A percentile compares a stretch with the other conserved stretches of the same genome.
These are phyloP conservation scores for Vespertilio murinus DNA, from an alignment of 2,797 vertebrate genomes.

Conservation along the genomic window DNA sequence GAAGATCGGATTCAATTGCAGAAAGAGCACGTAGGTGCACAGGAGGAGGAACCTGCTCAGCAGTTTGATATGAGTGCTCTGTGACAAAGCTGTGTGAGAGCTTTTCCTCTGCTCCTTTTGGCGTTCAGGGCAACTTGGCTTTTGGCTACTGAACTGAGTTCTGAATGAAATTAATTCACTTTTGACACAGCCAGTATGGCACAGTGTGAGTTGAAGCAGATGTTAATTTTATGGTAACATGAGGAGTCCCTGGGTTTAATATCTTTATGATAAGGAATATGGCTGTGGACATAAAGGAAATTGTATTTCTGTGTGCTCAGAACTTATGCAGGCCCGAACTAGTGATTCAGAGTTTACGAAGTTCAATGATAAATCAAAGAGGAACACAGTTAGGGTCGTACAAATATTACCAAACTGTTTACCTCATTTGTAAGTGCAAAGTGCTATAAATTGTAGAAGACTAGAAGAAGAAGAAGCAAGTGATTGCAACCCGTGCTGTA, in stretches of 20 bases:
- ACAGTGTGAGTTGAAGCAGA: conserved; percentile 53
- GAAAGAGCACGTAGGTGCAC: neutral
- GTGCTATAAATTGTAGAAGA: neutral
- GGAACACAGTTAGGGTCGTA: conserved; percentile 5
- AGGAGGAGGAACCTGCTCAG: neutral
- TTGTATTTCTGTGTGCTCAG: conserved; percentile 26
- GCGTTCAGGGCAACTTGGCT: conserved; percentile 25
- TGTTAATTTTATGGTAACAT: conserved; percentile 45
- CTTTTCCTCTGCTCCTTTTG: neutral
- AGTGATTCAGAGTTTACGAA: conserved; percentile 19
- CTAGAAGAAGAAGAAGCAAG: neutral
- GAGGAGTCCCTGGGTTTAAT: conserved; percentile 40
- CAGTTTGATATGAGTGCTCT: neutral
- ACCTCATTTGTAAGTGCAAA: neutral
- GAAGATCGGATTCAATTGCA: neutral
- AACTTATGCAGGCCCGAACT: neutral
- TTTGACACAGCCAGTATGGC: conserved; percentile 27
- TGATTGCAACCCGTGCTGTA: neutral
- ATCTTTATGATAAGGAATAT: conserved; percentile 52
- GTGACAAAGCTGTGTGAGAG: neutral
- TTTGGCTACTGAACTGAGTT: conserved; percentile 55
- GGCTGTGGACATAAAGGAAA: conserved; percentile 45
- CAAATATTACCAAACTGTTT: neutral
- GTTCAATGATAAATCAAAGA: conserved; percentile 11
- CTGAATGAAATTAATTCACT: conserved; percentile 66